Base-by-base conservation (phyloP, 2,797 vertebrate species). In the Epinephelus coioides region DNA sequence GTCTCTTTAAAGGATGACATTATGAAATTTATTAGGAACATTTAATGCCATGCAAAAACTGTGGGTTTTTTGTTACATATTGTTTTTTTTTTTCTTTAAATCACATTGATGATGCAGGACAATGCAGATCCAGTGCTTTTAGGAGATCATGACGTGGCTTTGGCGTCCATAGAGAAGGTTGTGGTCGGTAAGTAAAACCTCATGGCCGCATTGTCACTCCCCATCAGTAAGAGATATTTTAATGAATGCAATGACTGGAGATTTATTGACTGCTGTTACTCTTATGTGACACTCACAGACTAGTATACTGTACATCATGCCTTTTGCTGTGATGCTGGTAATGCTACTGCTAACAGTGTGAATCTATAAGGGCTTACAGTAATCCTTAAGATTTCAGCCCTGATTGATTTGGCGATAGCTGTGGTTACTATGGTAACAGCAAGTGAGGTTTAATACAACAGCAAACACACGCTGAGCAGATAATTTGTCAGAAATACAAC, bases 131-230 rank as follows among this genome's bases (percentile, higher is more conserved):
- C 95, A 0, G 89, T 96, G 55, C 94, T 97, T 23, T 93, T 87
- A 62, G 95, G 95, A 13, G 97, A 97, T 23, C 94, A 97, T 1
- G 97, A 98, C 6, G 96, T 98, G 68, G 95, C 97, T 2, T 89
- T 99, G 77, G 91, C 96, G 3, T 97, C 97, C 70, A 97, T 99
- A 79, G 94, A 96, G 75, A 97, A 96, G 84, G 95, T 99, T 61
- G 97, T 99, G 69, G 97, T 97, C 51, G 97, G 98, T 99, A 91
- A 95, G 96, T 86, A 8, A 76, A 64, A 44, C 59, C 21, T 4
- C 11, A 17, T 10, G 18, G 2, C 9, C 5, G 30, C 15, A 25
- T 23, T 44, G 55, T 2, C 19, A 27, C 30, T 54, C 9, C 10
- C 0, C 1, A 43, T 12, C 11, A 57, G 4, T 54, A 3, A 18